Evolutionary conservation across 2,113 vertebrate species (phyloP).

Genomic region (Rana temporaria): DNA sequence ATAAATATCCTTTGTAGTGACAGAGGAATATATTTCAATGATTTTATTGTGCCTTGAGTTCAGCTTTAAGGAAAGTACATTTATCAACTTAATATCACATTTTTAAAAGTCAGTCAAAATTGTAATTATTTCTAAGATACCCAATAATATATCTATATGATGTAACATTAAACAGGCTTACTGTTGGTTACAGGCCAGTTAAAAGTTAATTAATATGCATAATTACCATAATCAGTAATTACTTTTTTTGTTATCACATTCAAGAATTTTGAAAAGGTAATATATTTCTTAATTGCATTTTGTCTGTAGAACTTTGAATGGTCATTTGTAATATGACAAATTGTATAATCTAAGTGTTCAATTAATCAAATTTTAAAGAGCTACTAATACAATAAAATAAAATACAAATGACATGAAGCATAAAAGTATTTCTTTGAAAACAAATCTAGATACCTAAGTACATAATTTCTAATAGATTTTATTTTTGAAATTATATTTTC

Average conservation of each 20-base stretch:
- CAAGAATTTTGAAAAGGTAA: neutral
- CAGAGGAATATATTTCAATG: no score
- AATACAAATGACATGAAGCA: neutral
- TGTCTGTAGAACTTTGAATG: constrained; percentile 17
- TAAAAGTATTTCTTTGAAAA: neutral
- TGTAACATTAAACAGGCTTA: constrained; percentile 22
- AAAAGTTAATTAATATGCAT: constrained; percentile 38
- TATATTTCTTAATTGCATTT: constrained; percentile 31
- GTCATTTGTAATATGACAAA: constrained; percentile 19
- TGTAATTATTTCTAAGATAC: neutral
- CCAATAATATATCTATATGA: constrained; percentile 16
- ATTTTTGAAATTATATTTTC: neutral
- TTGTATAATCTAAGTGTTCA: neutral
- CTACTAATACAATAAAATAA: neutral
- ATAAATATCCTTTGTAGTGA: no score
- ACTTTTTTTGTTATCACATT: constrained; percentile 10
- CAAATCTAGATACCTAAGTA: neutral
- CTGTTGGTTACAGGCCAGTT: constrained; percentile 33
- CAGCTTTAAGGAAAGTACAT: no score
- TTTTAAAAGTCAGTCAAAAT: neutral
- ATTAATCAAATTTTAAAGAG: neutral
- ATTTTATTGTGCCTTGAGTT: no score
- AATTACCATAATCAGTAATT: constrained; percentile 37
- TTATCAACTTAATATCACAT: no score
- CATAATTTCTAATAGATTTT: neutral